These are phyloP conservation scores for Hydropsyche betteni DNA, from an alignment of 2,888 invertebrate genomes.

Conservation along the genomic window DNA sequence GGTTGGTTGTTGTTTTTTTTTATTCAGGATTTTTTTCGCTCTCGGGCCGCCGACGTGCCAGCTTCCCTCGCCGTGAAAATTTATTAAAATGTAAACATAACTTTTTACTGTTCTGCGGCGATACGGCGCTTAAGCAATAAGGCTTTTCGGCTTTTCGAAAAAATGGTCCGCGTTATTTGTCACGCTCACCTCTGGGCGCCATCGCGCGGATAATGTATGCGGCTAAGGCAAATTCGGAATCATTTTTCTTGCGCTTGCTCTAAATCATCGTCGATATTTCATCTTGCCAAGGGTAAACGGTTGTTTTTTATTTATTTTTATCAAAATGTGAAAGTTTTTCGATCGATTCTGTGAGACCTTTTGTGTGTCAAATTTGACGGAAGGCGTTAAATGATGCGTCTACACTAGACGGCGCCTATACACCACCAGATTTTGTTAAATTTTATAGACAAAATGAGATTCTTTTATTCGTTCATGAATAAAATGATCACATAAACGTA, in stretches of 20 bases:
- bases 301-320: not conserved
- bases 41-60: constrained; percentile 19
- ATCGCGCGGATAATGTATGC: constrained; percentile 32
- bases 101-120: constrained; percentile 44
- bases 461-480: too few species aligned
- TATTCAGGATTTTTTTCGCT: constrained; percentile 17
- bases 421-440: too few species aligned
- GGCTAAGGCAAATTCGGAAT: constrained; percentile 20
- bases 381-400: too few species aligned
- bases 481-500: too few species aligned
- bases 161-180: constrained; percentile 37
- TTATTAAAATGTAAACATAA: constrained; percentile 47
- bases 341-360: too few species aligned
- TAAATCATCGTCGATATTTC: constrained; percentile 11
- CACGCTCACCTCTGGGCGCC: constrained; percentile 34
- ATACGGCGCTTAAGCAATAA: constrained; percentile 45
- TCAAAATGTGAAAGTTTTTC: not conserved
- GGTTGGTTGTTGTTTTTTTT: constrained; percentile 24
- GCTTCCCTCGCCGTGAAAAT: constrained; percentile 37
- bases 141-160: constrained; percentile 35
- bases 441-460: too few species aligned
- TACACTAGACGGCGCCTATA: too few species aligned
- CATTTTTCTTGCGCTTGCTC: not conserved
- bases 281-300: not conserved
- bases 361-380: too few species aligned